These are phyloP conservation scores for Atherinomorus stipes DNA, from an alignment of 2,113 vertebrate genomes.

Conservation along the genomic window DNA sequence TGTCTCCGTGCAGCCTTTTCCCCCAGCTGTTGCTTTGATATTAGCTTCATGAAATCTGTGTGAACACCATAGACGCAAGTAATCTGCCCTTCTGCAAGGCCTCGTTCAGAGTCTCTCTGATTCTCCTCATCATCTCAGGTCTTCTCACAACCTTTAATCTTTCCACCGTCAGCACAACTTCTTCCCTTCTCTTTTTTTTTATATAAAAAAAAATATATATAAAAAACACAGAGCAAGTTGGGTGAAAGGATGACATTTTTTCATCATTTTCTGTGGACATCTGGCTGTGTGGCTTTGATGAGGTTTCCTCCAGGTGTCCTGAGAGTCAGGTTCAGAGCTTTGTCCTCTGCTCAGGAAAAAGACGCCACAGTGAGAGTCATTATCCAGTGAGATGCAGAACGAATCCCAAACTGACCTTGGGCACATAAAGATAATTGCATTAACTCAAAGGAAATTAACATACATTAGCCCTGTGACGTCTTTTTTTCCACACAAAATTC, in stretches of 20 bases:
- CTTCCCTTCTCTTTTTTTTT: constrained; percentile 2
- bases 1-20: constrained; percentile 66
- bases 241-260: constrained; percentile 40
- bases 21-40: constrained; percentile 82
- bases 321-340: constrained; percentile 22
- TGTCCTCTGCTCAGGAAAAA: constrained; percentile 45
- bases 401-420: constrained; percentile 6
- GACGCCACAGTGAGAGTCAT: not conserved
- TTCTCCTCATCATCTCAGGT: constrained; percentile 45
- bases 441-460: constrained; percentile 10
- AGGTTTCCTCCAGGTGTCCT: constrained; percentile 60
- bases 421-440: constrained; percentile 11
- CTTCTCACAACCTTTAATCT: constrained; percentile 61
- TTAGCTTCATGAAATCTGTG: constrained; percentile 78
- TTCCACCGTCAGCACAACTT: constrained; percentile 35
- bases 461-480: not conserved
- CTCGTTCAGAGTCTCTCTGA: constrained; percentile 34
- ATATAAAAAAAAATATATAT: not conserved
- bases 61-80: constrained; percentile 62
- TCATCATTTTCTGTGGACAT: constrained; percentile 23
- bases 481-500: not conserved
- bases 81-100: constrained; percentile 67
- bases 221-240: constrained; percentile 11
- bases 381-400: not conserved
- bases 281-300: constrained; percentile 54